Evolutionary conservation across 2,888 invertebrate genomes (phyloP), one percentile per base, ranked within the genome.

Genomic region (Phyllotreta striolata): DNA sequence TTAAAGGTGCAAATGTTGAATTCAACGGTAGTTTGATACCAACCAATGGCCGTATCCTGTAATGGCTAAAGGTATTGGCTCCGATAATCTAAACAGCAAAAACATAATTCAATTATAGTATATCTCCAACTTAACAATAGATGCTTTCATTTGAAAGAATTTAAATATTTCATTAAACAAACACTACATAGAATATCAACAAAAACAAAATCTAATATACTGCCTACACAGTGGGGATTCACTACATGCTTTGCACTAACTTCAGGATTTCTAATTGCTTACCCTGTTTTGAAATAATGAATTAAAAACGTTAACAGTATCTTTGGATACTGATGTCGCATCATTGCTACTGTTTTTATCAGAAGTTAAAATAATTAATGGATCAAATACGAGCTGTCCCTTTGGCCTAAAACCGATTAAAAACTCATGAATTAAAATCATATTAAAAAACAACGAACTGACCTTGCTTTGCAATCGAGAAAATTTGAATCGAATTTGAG

Each of bases 271-370:
- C 10, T 41, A 41, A 41, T 41, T 3, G 41, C 81, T 83, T 81
- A 96, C 96, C 89, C 96, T 96, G 77, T 95, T 90, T 78, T 95
- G 92, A 83, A 97, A 97, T 86, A 98, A 97, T 71, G 97, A 96
- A 77, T 96, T 96, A 83, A 98, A 96, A 85, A 98, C 98, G 84
- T 96, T 93, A 39, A 93, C 91, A 74, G 95, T 95, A 82, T 91
- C 94, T 76, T 96, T 96, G 71, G 96, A 95, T 79, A 98, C 95
- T 71, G 96, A 96, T 79, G 93, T 91, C 80, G 98, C 88, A 81
- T 95, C 93, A 78, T 98, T 88, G 77, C 91, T 95, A 78, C 89
- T 89, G 84, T 95, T 93, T 73, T 85, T 84, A 84, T 92, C 93
- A 76, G 88, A 88, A 86, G 98, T 98, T 82, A 91, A 89, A 73